Conservation (phyloP, 2,888 invertebrate genomes). For the Apamea monoglypha region DNA sequence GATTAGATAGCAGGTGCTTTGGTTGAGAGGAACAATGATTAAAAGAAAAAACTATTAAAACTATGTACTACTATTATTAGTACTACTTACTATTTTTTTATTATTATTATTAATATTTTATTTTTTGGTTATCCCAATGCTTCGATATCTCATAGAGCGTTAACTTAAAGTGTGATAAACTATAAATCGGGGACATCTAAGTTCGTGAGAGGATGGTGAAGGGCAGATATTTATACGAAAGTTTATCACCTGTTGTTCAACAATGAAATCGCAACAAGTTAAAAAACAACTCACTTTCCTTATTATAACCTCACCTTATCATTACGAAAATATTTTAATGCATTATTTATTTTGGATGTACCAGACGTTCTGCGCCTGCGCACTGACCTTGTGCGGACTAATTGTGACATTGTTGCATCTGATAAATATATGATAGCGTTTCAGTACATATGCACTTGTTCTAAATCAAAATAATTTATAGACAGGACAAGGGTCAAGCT, state of each 20-base stretch:
- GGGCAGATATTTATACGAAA: conserved; percentile 21
- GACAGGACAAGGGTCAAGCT: not conserved
- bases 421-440: not conserved
- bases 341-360: conserved; percentile 5
- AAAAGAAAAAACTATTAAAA: too few species aligned
- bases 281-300: conserved; percentile 36
- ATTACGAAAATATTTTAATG: conserved; percentile 45
- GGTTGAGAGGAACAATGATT: too few species aligned
- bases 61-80: too few species aligned
- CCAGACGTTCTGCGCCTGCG: not conserved
- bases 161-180: not conserved
- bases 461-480: conserved; percentile 7
- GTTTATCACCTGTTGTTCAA: conserved; percentile 9
- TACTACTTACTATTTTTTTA: not conserved
- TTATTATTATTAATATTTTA: too few species aligned
- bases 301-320: conserved; percentile 44
- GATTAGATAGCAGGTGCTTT: too few species aligned
- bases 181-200: not conserved
- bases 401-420: conserved; percentile 45
- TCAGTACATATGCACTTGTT: conserved; percentile 5
- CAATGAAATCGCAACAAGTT: conserved; percentile 3
- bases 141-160: not conserved
- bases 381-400: conserved; percentile 47
- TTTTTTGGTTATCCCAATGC: not conserved
- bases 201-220: not conserved